Base-by-base conservation (phyloP, 2,113 vertebrate genomes). In the Hystrix cristata region DNA sequence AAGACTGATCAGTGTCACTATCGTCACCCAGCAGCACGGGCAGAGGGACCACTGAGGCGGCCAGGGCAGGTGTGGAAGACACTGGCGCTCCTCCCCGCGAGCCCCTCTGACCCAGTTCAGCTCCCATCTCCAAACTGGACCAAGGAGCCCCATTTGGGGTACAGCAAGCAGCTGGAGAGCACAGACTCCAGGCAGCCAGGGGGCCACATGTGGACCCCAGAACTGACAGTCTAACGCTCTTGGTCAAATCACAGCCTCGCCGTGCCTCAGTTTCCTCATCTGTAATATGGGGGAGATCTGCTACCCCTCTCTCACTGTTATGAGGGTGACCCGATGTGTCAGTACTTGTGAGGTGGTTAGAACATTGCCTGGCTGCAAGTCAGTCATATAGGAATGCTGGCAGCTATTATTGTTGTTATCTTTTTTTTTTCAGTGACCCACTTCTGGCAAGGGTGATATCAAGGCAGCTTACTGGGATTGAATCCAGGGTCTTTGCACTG, bases 351-450 rank as follows among this genome's bases (percentile, higher is more conserved):
- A 19, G 14, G 25, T 0, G 23, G 15, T 53, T n/a, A 27, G 51
- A 15, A 11, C 0, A 16, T 6, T 1, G 84, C 53, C 53, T 25
- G 38, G 53, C 59, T 16, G 1, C 1, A 0, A 2, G 6, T 27
- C 57, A 55, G 91, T 11, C 0, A 81, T 25, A 6, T 1, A 1
- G 12, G 27, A 19, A 2, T 3, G 16, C 7, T 13, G 31, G 27
- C 34, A 23, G 11, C 57, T n/a, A 1, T 0, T 48, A 7, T 27
- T 46, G 11, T 9, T 46, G n/a, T 74, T 23, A 11, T 25, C 11
- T 74, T 46, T 74, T 74, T 74, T 27, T 29, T 27, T 48, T 13
- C 13, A 27, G 43, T 76, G 43, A 51, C 48, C 48, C 43, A 76
- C 46, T 7, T 16, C 43, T 11, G 4, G 25, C 13, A 48, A 76